These are phyloP conservation scores for Ophiodon elongatus DNA, from an alignment of 2,113 vertebrate species.

Conservation along the genomic window DNA sequence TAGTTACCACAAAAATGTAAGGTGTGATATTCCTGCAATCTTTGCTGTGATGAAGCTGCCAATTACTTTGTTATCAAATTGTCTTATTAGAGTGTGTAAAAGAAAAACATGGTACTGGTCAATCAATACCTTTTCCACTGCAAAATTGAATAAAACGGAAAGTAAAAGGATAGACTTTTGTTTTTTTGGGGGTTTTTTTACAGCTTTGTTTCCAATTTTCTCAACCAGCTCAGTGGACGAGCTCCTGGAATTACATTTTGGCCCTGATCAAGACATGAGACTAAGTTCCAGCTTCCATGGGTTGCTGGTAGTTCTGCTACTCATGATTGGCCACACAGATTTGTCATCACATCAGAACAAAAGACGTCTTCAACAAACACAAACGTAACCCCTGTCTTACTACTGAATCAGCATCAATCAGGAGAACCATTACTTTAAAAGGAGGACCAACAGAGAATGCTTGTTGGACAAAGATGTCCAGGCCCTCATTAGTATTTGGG, in stretches of 20 bases:
- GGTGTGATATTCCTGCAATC: conserved; percentile 33
- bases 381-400: background rate
- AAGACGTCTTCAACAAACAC: background rate
- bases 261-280: background rate
- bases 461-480: background rate
- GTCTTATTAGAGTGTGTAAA: background rate
- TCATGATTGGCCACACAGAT: background rate
- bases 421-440: background rate
- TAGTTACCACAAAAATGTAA: background rate
- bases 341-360: background rate
- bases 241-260: background rate
- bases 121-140: background rate
- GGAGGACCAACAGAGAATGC: background rate
- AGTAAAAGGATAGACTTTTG: background rate
- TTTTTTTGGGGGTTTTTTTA: no score
- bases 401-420: background rate
- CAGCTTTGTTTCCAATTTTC: background rate
- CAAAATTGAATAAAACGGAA: background rate
- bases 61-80: conserved; percentile 23
- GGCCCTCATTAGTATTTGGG: background rate
- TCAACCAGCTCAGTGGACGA: background rate
- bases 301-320: background rate
- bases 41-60: conserved; percentile 9
- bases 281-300: background rate
- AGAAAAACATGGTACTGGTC: background rate